A percentile compares a stretch with the other conserved stretches of the same genome.
phyloP scores from a whole-genome alignment of 2,113 vertebrate genomes.

The Pagrus major region DNA sequence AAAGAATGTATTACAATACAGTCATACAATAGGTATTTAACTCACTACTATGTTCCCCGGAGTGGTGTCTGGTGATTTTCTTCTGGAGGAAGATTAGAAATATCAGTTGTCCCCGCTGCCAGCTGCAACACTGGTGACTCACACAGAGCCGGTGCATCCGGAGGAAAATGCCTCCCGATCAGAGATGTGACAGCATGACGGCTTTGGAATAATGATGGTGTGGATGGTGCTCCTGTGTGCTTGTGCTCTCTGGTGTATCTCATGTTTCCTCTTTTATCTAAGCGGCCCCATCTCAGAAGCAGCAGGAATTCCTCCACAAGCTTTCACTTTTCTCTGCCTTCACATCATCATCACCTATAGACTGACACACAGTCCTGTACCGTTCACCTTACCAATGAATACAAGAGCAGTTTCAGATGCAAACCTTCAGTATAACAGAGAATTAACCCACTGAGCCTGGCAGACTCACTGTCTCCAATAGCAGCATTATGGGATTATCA shows the following conservation, averaged over 20 bases:
- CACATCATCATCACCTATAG: neutral
- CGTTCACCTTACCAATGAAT: no score
- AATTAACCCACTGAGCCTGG: neutral
- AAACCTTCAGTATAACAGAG: neutral
- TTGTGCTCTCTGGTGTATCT: slow-evolving; percentile 1
- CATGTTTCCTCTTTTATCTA: neutral
- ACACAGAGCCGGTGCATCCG: neutral
- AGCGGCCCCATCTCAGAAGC: neutral
- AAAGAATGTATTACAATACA: neutral
- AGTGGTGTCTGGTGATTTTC: slow-evolving; percentile 6
- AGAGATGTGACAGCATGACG: slow-evolving; percentile 18
- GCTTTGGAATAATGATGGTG: neutral
- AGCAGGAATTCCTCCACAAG: no score
- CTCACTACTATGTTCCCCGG: neutral
- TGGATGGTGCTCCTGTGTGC: neutral
- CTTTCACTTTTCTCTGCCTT: neutral
- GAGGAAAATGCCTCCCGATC: neutral
- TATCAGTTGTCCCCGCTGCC: neutral
- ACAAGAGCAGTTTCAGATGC: neutral
- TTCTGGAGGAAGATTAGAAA: slow-evolving; percentile 18
- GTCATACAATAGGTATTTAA: neutral
- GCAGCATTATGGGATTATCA: slow-evolving; percentile 5
- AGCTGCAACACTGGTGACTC: slow-evolving; percentile 36
- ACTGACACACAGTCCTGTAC: neutral
- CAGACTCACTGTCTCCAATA: slow-evolving; percentile 13